These are phyloP conservation scores for Octonoba sinensis DNA, from an alignment of 2,888 invertebrate species.

Conservation along the genomic window DNA sequence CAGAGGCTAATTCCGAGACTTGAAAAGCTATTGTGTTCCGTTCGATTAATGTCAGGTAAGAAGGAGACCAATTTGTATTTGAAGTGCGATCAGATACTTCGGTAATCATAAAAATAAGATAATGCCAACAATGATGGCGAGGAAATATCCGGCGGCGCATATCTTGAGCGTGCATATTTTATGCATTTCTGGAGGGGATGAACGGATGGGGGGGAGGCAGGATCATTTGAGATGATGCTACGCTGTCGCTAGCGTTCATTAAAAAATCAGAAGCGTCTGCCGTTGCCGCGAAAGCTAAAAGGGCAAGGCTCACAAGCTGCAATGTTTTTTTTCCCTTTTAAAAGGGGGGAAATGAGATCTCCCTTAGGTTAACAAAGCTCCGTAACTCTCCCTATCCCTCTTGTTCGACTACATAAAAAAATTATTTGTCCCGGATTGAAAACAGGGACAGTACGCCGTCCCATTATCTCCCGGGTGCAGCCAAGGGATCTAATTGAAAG, in stretches of 20 bases:
- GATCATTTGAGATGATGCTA: slow-evolving; percentile 19
- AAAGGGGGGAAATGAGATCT: slow-evolving; percentile 26
- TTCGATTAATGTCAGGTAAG: too few relatives aligned
- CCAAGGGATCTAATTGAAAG: slow-evolving; percentile 62
- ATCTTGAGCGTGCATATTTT: slow-evolving; percentile 7
- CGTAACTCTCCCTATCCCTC: slow-evolving; percentile 35
- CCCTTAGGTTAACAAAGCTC: slow-evolving; percentile 52
- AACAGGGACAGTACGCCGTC: slow-evolving; percentile 53
- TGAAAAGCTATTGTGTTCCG: too few relatives aligned
- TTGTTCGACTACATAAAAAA: slow-evolving; percentile 57
- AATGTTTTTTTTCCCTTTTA: slow-evolving; percentile 17
- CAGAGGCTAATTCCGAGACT: too few relatives aligned
- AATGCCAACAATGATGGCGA: too few relatives aligned
- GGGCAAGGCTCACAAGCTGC: slow-evolving; percentile 41
- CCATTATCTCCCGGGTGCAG: slow-evolving; percentile 60
- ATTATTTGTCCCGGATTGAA: slow-evolving; percentile 58
- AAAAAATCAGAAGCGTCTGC: slow-evolving; percentile 25
- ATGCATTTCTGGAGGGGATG: not conserved
- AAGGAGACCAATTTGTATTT: too few relatives aligned
- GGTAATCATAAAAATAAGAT: too few relatives aligned
- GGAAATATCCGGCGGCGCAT: too few relatives aligned
- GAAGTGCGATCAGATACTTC: too few relatives aligned
- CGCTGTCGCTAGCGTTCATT: slow-evolving; percentile 10
- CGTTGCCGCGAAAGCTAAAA: slow-evolving; percentile 50
- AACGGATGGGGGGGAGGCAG: not conserved